Percentiles rank a stretch among this genome's conserved stretches.
phyloP scores from a whole-genome alignment of 1,140 invertebrate genomes.

The Bombus soroeensis region DNA sequence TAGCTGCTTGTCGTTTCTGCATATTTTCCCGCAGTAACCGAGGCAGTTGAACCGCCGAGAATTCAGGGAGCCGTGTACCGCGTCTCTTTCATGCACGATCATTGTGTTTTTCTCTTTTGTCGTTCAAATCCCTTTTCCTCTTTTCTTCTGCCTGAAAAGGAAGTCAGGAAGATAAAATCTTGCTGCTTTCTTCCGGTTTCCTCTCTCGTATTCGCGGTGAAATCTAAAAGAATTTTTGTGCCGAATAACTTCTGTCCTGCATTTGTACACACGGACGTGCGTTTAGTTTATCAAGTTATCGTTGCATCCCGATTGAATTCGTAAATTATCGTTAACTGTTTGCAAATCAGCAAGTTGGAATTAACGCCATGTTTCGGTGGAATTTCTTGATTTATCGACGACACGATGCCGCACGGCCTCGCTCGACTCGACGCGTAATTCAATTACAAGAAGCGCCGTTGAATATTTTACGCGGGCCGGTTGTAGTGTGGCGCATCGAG shows the following conservation, averaged over 20 bases:
- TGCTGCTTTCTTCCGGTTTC: not conserved
- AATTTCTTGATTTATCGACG: slow-evolving; percentile 4
- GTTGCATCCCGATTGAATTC: not conserved
- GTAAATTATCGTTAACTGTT: not conserved
- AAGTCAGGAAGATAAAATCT: slow-evolving; percentile 2
- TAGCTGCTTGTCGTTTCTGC: slow-evolving; percentile 32
- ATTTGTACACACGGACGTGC: not conserved
- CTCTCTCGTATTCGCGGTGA: not conserved
- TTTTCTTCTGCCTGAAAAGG: no score
- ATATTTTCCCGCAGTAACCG: slow-evolving; percentile 34
- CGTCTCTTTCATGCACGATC: slow-evolving; percentile 42
- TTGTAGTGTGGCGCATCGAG: not conserved
- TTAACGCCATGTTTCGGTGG: not conserved
- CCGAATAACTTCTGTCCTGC: not conserved
- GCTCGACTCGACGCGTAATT: slow-evolving; percentile 12
- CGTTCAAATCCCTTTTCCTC: not conserved
- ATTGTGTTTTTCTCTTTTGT: slow-evolving; percentile 7
- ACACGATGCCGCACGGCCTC: not conserved
- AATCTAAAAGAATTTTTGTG: not conserved
- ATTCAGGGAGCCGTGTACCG: slow-evolving; percentile 14
- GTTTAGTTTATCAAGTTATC: not conserved
- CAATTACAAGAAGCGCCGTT: slow-evolving; percentile 8
- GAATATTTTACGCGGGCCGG: slow-evolving; percentile 19
- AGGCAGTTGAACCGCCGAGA: slow-evolving; percentile 26
- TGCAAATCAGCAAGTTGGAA: not conserved